These are phyloP conservation scores for Pyrocephalus nanus DNA, from an alignment of 2,797 vertebrate genomes.

Conservation along the genomic window DNA sequence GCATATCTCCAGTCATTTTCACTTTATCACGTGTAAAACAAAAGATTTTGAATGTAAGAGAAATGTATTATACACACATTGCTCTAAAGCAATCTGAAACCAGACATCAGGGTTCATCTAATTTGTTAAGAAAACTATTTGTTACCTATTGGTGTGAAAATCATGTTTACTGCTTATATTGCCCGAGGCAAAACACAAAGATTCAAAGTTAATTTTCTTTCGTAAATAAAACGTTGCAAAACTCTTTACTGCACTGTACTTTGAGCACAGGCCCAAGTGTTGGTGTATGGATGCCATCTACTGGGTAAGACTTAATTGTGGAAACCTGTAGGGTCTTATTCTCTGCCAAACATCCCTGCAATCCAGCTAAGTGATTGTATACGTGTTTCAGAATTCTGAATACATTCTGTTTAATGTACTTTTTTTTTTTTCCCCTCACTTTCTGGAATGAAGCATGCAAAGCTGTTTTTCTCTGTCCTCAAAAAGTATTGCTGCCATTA, in stretches of 20 bases:
- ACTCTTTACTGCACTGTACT: neutral
- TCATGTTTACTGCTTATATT: slow-evolving; percentile 66
- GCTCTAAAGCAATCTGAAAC: slow-evolving; percentile 54
- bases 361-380: neutral
- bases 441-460: neutral
- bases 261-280: neutral
- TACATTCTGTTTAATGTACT: neutral
- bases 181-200: slow-evolving; percentile 62
- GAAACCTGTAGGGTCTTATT: neutral
- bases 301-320: slow-evolving; percentile 9
- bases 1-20: slow-evolving; percentile 8
- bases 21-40: slow-evolving; percentile 31
- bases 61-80: slow-evolving; percentile 6
- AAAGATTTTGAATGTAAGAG: slow-evolving; percentile 22
- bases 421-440: neutral
- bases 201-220: slow-evolving; percentile 73
- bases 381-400: neutral
- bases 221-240: slow-evolving; percentile 65
- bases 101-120: slow-evolving; percentile 62
- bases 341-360: neutral
- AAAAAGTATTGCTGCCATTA: neutral
- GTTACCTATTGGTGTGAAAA: slow-evolving; percentile 71
- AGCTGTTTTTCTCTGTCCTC: slow-evolving; percentile 54
- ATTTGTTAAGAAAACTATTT: slow-evolving; percentile 74
- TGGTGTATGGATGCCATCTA: slow-evolving; percentile 73